Evolutionary conservation across 1,140 invertebrate species (phyloP), one percentile per base, ranked within the genome.

Genomic region (Bombus huntii): DNA sequence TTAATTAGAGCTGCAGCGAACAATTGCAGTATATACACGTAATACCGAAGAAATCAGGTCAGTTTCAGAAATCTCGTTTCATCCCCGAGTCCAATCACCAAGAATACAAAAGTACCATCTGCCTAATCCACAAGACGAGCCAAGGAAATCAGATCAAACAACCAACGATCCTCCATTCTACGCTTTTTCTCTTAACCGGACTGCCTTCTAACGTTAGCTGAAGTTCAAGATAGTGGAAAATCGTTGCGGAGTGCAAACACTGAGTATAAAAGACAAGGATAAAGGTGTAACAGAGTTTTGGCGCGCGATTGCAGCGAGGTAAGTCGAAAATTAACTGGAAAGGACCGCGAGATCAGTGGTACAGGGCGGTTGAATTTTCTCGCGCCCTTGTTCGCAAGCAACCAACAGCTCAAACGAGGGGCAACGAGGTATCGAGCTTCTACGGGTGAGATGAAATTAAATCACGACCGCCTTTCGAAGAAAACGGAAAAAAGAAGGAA

Each of bases 271-370:
- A 13, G 28, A 15, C 44, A 25, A 42, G 78, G 74, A 87, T 31
- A 77, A 73, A 66, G 28, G 73, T 31, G 85, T 62, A 80, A 75
- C 53, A 53, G 57, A 28, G 68, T 39, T 75, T 47, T 47, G n/a
- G 72, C 15, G 39, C 53, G 47, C 77, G 75, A 88, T 88, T 68
- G 77, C 65, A 73, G 47, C 59, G 78, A 39, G 65, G 34, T 39
- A 84, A 65, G 81, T 42, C 37, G 53, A 87, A 74, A 88, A 88
- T 88, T 87, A 88, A 87, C 81, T 80, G 81, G 62, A 66, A 88
- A 82, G 80, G 65, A 75, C 53, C 57, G 44, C 18, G 31, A 31
- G 53, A 53, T 65, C 74, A 22, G 42, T 83, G 65, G 47, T 76
- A 79, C 74, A 34, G 57, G 77, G 31, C 42, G 82, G 31, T 15